These are phyloP conservation scores for Siphonodentalium dalli DNA, from an alignment of 2,888 invertebrate species.

Conservation along the genomic window DNA sequence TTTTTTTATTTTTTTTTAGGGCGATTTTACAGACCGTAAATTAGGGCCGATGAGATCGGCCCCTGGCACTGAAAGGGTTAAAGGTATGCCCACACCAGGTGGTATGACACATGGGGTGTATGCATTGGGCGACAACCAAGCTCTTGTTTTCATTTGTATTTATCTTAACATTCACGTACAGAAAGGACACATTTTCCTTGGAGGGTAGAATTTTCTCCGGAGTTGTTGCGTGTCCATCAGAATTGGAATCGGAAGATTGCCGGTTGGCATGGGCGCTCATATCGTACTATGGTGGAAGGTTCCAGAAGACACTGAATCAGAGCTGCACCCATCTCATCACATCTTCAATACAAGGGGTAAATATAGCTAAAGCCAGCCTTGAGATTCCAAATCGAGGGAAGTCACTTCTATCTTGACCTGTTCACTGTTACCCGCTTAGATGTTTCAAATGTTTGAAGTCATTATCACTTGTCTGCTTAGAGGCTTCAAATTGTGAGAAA, in stretches of 20 bases:
- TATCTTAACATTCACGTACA: constrained; percentile 25
- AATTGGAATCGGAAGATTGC: constrained; percentile 72
- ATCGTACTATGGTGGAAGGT: constrained; percentile 84
- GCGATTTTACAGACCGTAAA: too few relatives aligned
- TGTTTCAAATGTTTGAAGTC: neutral
- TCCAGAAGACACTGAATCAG: constrained; percentile 76
- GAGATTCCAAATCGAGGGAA: neutral
- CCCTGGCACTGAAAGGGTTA: too few relatives aligned
- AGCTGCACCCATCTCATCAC: constrained; percentile 85
- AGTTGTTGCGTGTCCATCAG: constrained; percentile 78
- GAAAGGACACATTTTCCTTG: constrained; percentile 47
- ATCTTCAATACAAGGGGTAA: constrained; percentile 74
- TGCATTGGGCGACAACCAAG: too few relatives aligned
- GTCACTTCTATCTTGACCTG: constrained; percentile 22
- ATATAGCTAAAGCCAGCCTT: neutral
- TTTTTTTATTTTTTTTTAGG: too few relatives aligned
- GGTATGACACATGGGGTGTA: too few relatives aligned
- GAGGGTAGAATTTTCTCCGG: constrained; percentile 76
- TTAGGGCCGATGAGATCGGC: too few relatives aligned
- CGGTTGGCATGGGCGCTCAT: constrained; percentile 83
- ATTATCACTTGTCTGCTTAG: too few relatives aligned
- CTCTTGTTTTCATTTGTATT: too few relatives aligned
- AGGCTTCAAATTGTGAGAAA: too few relatives aligned
- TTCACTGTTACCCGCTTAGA: neutral
- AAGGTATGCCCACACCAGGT: too few relatives aligned